Base-by-base conservation (phyloP, 1,140 invertebrate species). In the Scaptomyza montana region DNA sequence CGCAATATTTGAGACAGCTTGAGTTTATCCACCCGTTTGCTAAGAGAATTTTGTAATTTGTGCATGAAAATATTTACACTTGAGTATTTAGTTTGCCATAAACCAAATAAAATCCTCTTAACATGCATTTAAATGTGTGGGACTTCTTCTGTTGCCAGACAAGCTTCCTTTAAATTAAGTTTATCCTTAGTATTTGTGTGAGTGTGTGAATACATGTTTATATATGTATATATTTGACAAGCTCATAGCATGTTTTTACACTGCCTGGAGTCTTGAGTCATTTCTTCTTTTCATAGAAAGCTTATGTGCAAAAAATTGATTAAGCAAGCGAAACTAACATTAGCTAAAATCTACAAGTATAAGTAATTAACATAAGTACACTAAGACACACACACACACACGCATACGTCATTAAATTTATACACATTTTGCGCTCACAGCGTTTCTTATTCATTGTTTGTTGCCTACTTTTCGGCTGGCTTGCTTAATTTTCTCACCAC, bases 401-500 rank as follows among this genome's bases (percentile, higher is more conserved):
- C 21, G 25, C 47, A 16, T 12, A 46, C 12, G 8, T 3, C 2
- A 25, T 21, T 9, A 36, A 36, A 36, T 28, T 25, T 4, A 50
- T 50, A 28, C 3, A 28, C 16, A 50, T 28, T 33, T 33, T 43
- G 39, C 39, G 39, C 10, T 39, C 36, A 47, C n/a, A 25, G 12
- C 36, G 43, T 25, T 16, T 30, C 13, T 21, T n/a, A 21, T 49
- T 8, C 57, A 30, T 66, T 54, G 41, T 67, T 30, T 74, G 53
- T 63, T 57, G 62, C 36, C 74, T 50, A 54, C 55, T 75, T 79
- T 10, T 41, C 28, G 54, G 66, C 41, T 33, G 25, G 19, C 28
- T 47, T 47, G 8, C 25, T 70, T 70, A 60, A 71, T 63, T 78
- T 63, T 54, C 36, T 47, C 59, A 7, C 25, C 28, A 30, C 21